A percentile compares a stretch with the other conserved stretches of the same genome.
phyloP scores from a whole-genome alignment of 2,113 vertebrate genomes.

The Chionodraco myersi region DNA sequence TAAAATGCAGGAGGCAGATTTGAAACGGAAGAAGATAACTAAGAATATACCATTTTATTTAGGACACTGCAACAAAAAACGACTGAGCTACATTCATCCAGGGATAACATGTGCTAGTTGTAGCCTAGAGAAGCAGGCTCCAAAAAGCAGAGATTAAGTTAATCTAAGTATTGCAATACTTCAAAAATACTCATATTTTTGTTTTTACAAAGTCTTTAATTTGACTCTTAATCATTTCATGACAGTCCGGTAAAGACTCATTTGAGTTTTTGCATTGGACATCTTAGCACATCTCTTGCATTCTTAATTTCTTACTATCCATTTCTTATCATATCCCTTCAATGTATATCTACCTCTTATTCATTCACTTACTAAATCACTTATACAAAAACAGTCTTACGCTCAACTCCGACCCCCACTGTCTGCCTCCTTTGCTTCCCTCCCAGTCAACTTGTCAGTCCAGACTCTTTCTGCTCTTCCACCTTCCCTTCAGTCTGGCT shows the following conservation, averaged over 20 bases:
- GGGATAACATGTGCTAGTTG: background rate
- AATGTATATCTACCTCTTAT: background rate
- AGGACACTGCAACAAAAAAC: too few relatives aligned
- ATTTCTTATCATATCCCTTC: background rate
- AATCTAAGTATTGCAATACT: background rate
- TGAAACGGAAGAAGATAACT: background rate
- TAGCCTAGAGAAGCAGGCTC: too few relatives aligned
- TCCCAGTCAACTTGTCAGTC: conserved; percentile 18
- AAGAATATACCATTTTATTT: too few relatives aligned
- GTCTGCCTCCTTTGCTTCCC: background rate
- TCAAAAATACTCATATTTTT: background rate
- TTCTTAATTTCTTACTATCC: background rate
- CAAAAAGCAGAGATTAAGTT: too few relatives aligned
- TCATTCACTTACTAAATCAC: background rate
- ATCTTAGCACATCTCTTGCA: background rate
- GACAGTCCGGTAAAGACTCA: background rate
- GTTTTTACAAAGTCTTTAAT: too few relatives aligned
- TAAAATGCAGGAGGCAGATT: background rate
- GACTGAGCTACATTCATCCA: background rate
- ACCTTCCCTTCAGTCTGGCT: conserved; percentile 35
- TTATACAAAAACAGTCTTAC: background rate
- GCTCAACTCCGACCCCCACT: background rate
- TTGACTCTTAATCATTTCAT: background rate
- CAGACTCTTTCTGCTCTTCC: conserved; percentile 40
- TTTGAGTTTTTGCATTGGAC: background rate